These are phyloP conservation scores for Ophioninae sp. DNA, from an alignment of 2,888 invertebrate species.

Conservation along the genomic window DNA sequence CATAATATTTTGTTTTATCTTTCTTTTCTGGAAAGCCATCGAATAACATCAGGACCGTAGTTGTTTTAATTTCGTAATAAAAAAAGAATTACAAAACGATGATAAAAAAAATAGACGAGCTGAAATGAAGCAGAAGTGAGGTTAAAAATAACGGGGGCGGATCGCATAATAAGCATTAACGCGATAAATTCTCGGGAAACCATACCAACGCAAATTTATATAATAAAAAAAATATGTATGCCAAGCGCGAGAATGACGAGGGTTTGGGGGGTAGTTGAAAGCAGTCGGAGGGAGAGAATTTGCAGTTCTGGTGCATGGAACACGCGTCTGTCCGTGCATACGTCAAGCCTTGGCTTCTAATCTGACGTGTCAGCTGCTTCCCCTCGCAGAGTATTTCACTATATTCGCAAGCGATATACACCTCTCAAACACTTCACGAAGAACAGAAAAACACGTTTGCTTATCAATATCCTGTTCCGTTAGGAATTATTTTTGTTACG, in stretches of 20 bases:
- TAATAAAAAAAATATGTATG: constrained; percentile 78
- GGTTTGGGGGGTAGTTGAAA: constrained; percentile 11
- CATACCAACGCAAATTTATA: constrained; percentile 77
- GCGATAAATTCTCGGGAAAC: constrained; percentile 76
- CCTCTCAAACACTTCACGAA: constrained; percentile 26
- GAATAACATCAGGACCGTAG: background rate
- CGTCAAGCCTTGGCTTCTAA: constrained; percentile 79
- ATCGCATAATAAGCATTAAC: constrained; percentile 75
- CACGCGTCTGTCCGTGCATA: constrained; percentile 58
- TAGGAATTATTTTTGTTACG: background rate
- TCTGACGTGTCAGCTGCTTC: constrained; percentile 73
- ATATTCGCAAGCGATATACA: constrained; percentile 40
- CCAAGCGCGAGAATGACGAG: constrained; percentile 66
- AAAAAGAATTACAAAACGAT: background rate
- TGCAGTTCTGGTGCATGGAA: constrained; percentile 53
- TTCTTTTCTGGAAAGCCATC: background rate
- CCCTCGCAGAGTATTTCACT: constrained; percentile 52
- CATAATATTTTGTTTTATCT: background rate
- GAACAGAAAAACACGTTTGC: constrained; percentile 11
- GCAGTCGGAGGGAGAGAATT: constrained; percentile 31
- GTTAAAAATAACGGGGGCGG: constrained; percentile 32
- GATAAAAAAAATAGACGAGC: constrained; percentile 18
- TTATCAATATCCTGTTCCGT: constrained; percentile 7
- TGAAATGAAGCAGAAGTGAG: constrained; percentile 26
- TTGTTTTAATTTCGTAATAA: background rate